phyloP scores from a whole-genome alignment of 2,113 vertebrate species.

The Oreochromis aureus region DNA sequence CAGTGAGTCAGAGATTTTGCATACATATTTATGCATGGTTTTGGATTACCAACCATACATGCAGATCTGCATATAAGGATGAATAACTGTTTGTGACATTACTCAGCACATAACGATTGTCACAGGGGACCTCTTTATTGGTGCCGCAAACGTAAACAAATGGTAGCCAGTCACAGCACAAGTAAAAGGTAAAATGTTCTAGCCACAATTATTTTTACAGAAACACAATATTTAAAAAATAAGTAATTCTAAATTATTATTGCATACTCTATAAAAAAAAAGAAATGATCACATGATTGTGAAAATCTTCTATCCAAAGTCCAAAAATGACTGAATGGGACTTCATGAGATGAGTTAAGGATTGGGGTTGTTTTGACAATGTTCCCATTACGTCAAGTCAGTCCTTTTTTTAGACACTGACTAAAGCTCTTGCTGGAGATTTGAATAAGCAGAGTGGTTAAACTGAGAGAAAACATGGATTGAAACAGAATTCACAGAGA shows the following conservation, averaged over 20 bases:
- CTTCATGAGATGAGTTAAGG: background rate
- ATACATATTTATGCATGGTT: background rate
- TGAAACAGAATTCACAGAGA: background rate
- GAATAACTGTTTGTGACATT: background rate
- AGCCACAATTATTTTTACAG: background rate
- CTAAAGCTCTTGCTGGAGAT: constrained; percentile 27
- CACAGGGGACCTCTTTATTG: background rate
- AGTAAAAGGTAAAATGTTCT: background rate
- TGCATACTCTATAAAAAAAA: background rate
- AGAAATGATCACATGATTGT: background rate
- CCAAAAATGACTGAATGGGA: background rate
- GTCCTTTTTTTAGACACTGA: constrained; percentile 29
- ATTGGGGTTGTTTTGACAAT: constrained; percentile 11
- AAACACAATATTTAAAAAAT: background rate
- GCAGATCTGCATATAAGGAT: background rate
- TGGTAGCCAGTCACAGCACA: background rate
- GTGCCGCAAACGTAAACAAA: background rate
- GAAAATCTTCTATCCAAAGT: background rate
- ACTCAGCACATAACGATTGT: background rate
- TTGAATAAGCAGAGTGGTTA: constrained; percentile 6
- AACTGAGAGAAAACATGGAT: constrained; percentile 7
- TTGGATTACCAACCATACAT: background rate
- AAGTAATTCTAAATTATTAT: background rate
- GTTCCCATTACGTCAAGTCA: constrained; percentile 46
- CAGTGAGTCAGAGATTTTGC: background rate